phyloP scores from a whole-genome alignment of 2,888 invertebrate species.

The Azorinus chamasolen region DNA sequence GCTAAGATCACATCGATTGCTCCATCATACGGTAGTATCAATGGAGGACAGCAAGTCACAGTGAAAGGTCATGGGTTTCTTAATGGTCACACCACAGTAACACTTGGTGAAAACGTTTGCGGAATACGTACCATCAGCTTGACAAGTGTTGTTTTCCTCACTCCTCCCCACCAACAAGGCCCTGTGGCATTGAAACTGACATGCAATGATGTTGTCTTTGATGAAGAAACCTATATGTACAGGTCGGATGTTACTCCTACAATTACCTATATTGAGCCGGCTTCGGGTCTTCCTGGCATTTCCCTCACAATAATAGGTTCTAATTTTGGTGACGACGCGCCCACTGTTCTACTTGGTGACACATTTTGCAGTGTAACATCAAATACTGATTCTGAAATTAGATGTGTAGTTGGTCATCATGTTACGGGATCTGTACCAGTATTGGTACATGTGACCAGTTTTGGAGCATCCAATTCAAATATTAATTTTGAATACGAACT shows the following conservation, averaged over 20 bases:
- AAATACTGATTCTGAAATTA: conserved; percentile 40
- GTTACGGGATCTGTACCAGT: conserved; percentile 52
- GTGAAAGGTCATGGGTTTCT: conserved; percentile 73
- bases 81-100: conserved; percentile 51
- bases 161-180: conserved; percentile 61
- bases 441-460: conserved; percentile 41
- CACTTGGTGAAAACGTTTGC: conserved; percentile 40
- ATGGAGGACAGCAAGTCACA: conserved; percentile 61
- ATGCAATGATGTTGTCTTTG: conserved; percentile 26
- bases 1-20: conserved; percentile 42
- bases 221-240: conserved; percentile 20
- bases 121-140: conserved; percentile 44
- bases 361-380: conserved; percentile 60
- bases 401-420: conserved; percentile 51
- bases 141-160: conserved; percentile 60
- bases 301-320: conserved; percentile 69
- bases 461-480: conserved; percentile 53
- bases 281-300: conserved; percentile 64
- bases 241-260: conserved; percentile 62
- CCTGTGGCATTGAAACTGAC: conserved; percentile 43
- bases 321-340: conserved; percentile 47
- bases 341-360: conserved; percentile 53
- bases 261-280: conserved; percentile 62
- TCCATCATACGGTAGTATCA: conserved; percentile 70
- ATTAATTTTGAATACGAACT: conserved; percentile 67